Conservation (phyloP, 2,888 invertebrate species). For the Diarsia rubi region DNA sequence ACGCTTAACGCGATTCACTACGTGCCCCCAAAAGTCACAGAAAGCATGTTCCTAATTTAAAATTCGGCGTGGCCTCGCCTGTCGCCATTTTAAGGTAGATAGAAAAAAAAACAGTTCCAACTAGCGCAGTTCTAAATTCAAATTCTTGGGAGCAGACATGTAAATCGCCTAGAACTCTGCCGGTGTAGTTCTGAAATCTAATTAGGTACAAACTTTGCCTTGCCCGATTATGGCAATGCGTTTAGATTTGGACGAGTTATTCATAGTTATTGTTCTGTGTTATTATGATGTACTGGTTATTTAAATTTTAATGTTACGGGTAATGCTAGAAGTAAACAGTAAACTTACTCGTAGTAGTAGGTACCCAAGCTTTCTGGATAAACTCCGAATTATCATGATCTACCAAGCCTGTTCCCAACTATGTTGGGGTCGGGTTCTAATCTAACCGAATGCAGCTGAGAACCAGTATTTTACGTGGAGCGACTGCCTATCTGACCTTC, state of each 20-base stretch:
- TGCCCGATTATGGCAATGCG: constrained; percentile 39
- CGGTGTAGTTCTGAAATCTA: constrained; percentile 54
- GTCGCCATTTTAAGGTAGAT: constrained; percentile 46
- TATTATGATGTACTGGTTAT: neutral
- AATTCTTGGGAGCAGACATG: constrained; percentile 60
- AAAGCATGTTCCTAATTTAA: constrained; percentile 44
- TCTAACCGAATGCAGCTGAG: too few relatives aligned
- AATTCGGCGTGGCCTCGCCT: constrained; percentile 34
- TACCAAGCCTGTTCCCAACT: too few relatives aligned
- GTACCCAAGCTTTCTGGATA: too few relatives aligned
- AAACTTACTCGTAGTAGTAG: too few relatives aligned
- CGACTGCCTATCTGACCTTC: too few relatives aligned
- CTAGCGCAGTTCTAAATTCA: constrained; percentile 57
- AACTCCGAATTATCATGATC: too few relatives aligned
- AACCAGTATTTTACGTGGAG: too few relatives aligned
- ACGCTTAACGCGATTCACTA: constrained; percentile 14
- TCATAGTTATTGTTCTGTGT: constrained; percentile 3
- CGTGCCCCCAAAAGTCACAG: constrained; percentile 13
- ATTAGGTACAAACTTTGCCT: constrained; percentile 57
- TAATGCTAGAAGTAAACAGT: too few relatives aligned
- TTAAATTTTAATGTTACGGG: too few relatives aligned
- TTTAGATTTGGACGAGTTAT: constrained; percentile 31
- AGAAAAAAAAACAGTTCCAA: constrained; percentile 56
- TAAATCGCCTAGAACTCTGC: constrained; percentile 56
- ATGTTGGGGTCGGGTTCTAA: too few relatives aligned